Base-by-base conservation (phyloP, 2,888 invertebrate species). In the Perithous albicinctus region DNA sequence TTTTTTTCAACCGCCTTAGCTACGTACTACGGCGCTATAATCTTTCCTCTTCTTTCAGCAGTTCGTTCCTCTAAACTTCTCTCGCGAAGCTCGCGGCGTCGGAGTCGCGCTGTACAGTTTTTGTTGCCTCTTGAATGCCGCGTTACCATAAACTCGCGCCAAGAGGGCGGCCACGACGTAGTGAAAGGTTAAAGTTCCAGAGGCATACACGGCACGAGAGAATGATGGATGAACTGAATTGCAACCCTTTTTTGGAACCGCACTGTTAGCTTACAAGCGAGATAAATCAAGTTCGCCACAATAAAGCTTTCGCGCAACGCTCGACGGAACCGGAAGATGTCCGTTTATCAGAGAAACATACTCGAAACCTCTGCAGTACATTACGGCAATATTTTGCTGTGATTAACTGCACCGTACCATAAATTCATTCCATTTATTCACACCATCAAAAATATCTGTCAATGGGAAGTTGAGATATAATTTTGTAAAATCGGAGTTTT, bases 241-340 rank as follows among this genome's bases (percentile, higher is more conserved):
- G 69, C 69, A 82, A 82, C 78, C 69, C 69, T 78, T 75, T 78
- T 75, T 74, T 70, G 70, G 59, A 75, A 59, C 66, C 23, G n/a
- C 70, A 35, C n/a, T 43, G 59, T 78, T 78, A 48, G 69, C 69
- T 78, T 74, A 20, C 46, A 48, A 46, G 56, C 46, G 15, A 59
- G 61, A 81, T 81, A 81, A 78, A 81, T 81, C 81, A 81, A 81
- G 56, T 81, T 81, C 26, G 78, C 77, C 63, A 78, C 81, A 70
- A 81, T 77, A 77, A 73, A 81, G 63, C 80, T 81, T 73, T 73
- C 56, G 51, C 69, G 54, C 77, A 15, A 67, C 70, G 20, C 23
- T 69, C 77, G 63, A 3, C 38, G 81, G 74, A 74, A 81, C 64
- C 81, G 81, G 78, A 81, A 81, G 74, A 74, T 74, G 74, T 70